Percentiles rank a stretch among this genome's conserved stretches.
Evolutionary conservation across 2,888 invertebrate genomes (phyloP).

Genomic region (Osmoderma eremita): DNA sequence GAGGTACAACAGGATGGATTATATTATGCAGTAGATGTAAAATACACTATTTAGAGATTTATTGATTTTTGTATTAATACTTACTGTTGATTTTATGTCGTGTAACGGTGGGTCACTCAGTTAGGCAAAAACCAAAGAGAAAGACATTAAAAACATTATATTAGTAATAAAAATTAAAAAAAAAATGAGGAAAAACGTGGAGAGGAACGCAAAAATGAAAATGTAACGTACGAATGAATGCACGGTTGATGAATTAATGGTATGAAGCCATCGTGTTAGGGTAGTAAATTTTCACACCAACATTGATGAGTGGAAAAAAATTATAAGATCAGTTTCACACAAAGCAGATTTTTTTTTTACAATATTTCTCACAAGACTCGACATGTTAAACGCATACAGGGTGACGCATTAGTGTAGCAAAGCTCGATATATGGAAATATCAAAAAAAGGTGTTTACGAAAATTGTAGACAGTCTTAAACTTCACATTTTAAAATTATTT

Average conservation of each 20-base stretch:
- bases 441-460: no score
- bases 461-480: no score
- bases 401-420: no score
- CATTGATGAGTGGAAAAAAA: no score
- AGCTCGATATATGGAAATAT: no score
- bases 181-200: constrained; percentile 1
- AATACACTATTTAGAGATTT: neutral
- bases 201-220: constrained; percentile 17
- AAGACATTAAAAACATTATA: constrained; percentile 60
- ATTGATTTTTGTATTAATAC: constrained; percentile 56
- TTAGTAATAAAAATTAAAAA: constrained; percentile 50
- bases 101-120: constrained; percentile 61
- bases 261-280: no score
- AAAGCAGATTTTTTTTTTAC: no score
- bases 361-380: no score
- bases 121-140: constrained; percentile 67
- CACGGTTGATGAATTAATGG: constrained; percentile 3
- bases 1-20: neutral
- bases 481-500: no score
- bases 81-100: constrained; percentile 62
- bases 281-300: no score
- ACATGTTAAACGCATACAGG: no score
- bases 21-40: neutral
- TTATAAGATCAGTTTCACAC: no score
- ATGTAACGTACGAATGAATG: neutral